Evolutionary conservation across 2,113 vertebrate species (phyloP).

Genomic region (Psilopsiagon aurifrons): DNA sequence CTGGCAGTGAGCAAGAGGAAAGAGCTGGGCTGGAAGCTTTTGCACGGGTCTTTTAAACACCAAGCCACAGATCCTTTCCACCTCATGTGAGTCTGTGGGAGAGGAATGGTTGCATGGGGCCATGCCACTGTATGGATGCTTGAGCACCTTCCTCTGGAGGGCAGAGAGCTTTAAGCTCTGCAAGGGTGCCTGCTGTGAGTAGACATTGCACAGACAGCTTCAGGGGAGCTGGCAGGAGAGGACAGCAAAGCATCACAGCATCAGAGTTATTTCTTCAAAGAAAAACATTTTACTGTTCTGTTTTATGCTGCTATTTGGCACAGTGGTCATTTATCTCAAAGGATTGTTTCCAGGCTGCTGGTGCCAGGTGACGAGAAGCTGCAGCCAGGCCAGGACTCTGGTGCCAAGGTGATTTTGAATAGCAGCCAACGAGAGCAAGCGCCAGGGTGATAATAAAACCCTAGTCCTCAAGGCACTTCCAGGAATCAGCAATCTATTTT

Average conservation of each 20-base stretch:
- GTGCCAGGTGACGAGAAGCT: conserved; percentile 66
- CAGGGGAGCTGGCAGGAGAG: background rate
- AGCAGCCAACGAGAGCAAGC: conserved; percentile 16
- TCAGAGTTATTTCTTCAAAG: conserved; percentile 47
- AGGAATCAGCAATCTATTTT: conserved; percentile 23
- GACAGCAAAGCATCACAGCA: conserved; percentile 15
- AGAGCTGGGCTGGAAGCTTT: background rate
- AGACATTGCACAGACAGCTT: background rate
- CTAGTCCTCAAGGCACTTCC: conserved; percentile 9
- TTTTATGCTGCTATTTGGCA: conserved; percentile 46
- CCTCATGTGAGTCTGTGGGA: background rate
- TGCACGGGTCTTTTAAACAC: background rate
- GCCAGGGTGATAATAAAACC: conserved; percentile 59
- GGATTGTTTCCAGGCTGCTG: conserved; percentile 25
- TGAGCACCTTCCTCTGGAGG: background rate
- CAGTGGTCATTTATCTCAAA: conserved; percentile 43
- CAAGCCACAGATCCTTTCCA: background rate
- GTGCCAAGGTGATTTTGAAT: conserved; percentile 64
- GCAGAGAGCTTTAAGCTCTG: background rate
- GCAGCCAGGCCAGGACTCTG: background rate
- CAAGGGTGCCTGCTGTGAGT: background rate
- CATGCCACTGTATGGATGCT: accelerated
- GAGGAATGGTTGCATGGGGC: background rate
- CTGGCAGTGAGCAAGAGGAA: background rate
- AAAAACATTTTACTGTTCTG: conserved; percentile 10